Conservation (phyloP, 2,888 invertebrate genomes). For the Cantharis flavilabris region DNA sequence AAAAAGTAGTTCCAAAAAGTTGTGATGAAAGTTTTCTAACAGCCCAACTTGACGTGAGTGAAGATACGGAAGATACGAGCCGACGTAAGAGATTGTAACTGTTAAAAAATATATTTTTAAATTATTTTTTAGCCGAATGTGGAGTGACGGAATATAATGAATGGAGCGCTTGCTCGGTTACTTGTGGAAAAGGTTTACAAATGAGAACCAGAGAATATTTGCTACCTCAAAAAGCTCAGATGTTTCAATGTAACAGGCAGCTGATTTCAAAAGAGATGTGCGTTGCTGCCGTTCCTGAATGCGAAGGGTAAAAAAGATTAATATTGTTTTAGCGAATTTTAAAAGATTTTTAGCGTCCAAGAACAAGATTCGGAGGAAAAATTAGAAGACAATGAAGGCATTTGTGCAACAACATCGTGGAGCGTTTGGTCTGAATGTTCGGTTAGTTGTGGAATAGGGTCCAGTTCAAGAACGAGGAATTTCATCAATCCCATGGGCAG, state of each 20-base stretch:
- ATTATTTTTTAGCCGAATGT: conserved; percentile 71
- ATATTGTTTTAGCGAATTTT: not conserved
- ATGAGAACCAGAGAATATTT: conserved; percentile 76
- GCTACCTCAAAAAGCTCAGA: conserved; percentile 72
- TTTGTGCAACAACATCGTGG: conserved; percentile 76
- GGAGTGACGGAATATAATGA: conserved; percentile 72
- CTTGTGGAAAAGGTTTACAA: conserved; percentile 86
- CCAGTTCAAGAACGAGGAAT: conserved; percentile 73
- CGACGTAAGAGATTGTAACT: conserved; percentile 62
- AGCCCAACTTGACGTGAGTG: conserved; percentile 65
- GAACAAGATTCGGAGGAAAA: conserved; percentile 37
- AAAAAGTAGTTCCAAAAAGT: conserved; percentile 72
- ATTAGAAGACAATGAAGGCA: conserved; percentile 51
- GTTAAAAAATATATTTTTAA: not conserved
- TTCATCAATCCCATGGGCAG: conserved; percentile 76
- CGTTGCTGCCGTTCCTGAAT: conserved; percentile 74
- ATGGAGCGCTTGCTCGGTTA: conserved; percentile 83
- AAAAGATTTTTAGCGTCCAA: conserved; percentile 5
- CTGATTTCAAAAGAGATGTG: conserved; percentile 91
- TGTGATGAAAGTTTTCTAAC: conserved; percentile 71
- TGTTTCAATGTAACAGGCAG: conserved; percentile 72
- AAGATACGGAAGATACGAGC: conserved; percentile 69
- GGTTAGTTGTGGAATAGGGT: conserved; percentile 79
- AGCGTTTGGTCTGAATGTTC: conserved; percentile 86
- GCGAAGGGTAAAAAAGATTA: conserved; percentile 63